Evolutionary conservation across 2,797 vertebrate genomes (phyloP).

Genomic region (Remorina albescens): DNA sequence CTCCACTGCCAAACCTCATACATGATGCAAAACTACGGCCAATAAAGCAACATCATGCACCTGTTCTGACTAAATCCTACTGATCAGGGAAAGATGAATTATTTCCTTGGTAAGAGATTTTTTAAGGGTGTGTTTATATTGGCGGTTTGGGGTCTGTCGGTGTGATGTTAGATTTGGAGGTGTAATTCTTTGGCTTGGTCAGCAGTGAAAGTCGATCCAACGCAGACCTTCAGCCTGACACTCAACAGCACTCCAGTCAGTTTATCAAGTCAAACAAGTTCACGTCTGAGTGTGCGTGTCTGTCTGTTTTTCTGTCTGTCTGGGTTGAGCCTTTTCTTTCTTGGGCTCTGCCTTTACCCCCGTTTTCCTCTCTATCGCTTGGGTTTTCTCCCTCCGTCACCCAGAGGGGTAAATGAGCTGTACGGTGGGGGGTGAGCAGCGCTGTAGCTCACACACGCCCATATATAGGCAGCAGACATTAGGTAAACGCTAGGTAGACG

Average conservation of each 20-base stretch:
- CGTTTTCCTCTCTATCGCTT: conserved; percentile 25
- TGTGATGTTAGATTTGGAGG: conserved; percentile 16
- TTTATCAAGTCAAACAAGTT: conserved; percentile 59
- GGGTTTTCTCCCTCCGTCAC: conserved; percentile 32
- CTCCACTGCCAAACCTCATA: conserved; percentile 1
- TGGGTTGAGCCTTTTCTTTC: conserved; percentile 39
- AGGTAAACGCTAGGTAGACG: conserved; percentile 86
- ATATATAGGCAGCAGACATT: conserved; percentile 88
- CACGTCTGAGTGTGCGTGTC: conserved; percentile 8
- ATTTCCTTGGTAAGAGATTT: conserved; percentile 12
- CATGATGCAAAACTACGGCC: neutral
- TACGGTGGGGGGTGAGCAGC: conserved; percentile 46
- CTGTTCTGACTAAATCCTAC: conserved; percentile 26
- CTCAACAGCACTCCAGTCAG: conserved; percentile 55
- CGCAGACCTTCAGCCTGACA: conserved; percentile 60
- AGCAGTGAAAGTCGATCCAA: conserved; percentile 39
- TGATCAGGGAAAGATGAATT: neutral
- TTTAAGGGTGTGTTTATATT: neutral
- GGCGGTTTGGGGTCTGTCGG: conserved; percentile 1
- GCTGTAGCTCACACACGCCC: conserved; percentile 62
- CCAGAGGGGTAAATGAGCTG: conserved; percentile 61
- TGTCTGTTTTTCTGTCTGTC: conserved; percentile 55
- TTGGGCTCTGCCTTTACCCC: conserved; percentile 27
- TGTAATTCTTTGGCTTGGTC: conserved; percentile 48
- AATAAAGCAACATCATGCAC: conserved; percentile 6